Evolutionary conservation across 2,113 vertebrate genomes (phyloP).

Genomic region (Paramormyrops kingsleyae): DNA sequence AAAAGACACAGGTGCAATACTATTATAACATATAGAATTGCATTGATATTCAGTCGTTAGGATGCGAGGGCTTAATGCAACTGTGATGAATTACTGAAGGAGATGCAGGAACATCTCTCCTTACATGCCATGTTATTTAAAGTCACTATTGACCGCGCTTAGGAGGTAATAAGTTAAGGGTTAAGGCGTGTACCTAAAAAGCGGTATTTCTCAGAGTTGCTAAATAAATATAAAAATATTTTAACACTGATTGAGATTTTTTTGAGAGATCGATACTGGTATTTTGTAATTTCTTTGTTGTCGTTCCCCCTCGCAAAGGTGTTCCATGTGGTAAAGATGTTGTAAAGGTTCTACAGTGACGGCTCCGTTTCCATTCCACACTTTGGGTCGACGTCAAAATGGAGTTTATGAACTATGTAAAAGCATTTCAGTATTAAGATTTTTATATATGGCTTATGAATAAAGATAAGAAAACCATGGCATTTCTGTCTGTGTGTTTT

Average conservation of each 20-base stretch:
- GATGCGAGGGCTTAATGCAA: conserved; percentile 29
- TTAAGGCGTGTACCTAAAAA: conserved; percentile 27
- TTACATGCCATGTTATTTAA: conserved; percentile 39
- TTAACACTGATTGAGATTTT: conserved; percentile 41
- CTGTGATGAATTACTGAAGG: conserved; percentile 31
- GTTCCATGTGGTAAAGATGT: conserved; percentile 39
- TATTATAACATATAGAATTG: conserved; percentile 31
- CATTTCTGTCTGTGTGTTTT: conserved; percentile 16
- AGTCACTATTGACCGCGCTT: conserved; percentile 38
- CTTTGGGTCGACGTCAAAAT: conserved; percentile 61
- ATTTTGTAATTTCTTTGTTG: conserved; percentile 28
- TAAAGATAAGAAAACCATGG: conserved; percentile 63
- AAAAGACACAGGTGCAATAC: conserved; percentile 51
- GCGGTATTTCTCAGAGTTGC: conserved; percentile 39
- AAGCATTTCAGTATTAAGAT: conserved; percentile 73
- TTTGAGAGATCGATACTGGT: conserved; percentile 41
- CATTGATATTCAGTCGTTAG: conserved; percentile 24
- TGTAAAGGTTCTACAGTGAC: conserved; percentile 59
- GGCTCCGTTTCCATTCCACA: conserved; percentile 41
- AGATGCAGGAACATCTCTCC: conserved; percentile 39
- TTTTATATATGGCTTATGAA: conserved; percentile 74
- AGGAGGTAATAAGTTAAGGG: conserved; percentile 18
- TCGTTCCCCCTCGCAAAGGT: conserved; percentile 21
- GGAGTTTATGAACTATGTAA: conserved; percentile 72
- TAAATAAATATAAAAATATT: conserved; percentile 50